Base-by-base conservation (phyloP, 2,797 vertebrate genomes). In the Tadarida brasiliensis region DNA sequence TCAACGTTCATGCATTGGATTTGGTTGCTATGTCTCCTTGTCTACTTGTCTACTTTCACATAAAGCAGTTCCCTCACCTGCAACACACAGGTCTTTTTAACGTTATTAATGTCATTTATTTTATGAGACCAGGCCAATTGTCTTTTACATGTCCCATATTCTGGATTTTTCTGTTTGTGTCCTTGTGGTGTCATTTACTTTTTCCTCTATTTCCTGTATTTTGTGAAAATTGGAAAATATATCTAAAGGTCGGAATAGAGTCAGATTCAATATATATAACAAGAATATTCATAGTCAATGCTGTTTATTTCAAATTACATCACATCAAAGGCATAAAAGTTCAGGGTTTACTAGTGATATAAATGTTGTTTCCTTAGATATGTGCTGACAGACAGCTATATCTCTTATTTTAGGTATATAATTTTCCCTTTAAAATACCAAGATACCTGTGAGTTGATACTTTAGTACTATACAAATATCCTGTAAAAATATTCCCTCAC, bases 361-460 rank as follows among this genome's bases (percentile, higher is more conserved):
- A 74, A 63, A 84, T 3, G 89, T 57, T 93, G 78, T 81, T 94
- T 63, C 85, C 26, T 91, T 65, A 94, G 7, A 54, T 67, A 56
- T 71, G 44, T 77, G 57, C 24, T 87, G 39, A 39, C 39, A 39
- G 61, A 67, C 33, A 93, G 68, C 70, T 86, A 61, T 28, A 91
- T 84, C 26, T 76, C 76, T 80, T 80, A 39, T 70, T 84, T 61
- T 90, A 93, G 12, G 7, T 28, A 51, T 16, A 26, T 70, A 91
- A 51, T 84, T 74, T 81, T 16, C 12, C 26, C 82, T 65, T 92
- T 70, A 84, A 90, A 90, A 65, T 10, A 70, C 2, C 5, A 87
- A 74, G 67, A 94, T 71, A 91, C 57, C 30, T 90, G 33, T 90
- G 81, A 95, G 35, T 24, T 78, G 19, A 84, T 56, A 82, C 16